Percentiles rank a stretch among this genome's conserved stretches.
These are phyloP conservation scores for Microtus montanus DNA, from an alignment of 2,113 vertebrate species.

Conservation along the genomic window DNA sequence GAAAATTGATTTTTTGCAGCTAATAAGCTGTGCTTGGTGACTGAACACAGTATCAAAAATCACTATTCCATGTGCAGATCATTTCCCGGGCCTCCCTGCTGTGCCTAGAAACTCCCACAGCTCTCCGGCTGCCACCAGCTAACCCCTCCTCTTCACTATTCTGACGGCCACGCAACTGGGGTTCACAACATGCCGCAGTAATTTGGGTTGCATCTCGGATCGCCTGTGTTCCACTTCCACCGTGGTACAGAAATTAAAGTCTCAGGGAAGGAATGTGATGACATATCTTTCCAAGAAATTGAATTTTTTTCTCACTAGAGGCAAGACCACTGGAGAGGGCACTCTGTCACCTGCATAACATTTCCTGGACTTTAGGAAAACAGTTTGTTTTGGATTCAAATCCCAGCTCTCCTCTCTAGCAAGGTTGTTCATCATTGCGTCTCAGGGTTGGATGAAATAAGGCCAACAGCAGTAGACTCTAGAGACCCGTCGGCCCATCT, in stretches of 20 bases:
- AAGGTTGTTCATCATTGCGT: conserved; percentile 28
- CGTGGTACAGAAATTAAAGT: conserved; percentile 73
- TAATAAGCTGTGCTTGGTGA: conserved; percentile 75
- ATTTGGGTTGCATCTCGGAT: conserved; percentile 70
- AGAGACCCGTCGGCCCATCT: conserved; percentile 26
- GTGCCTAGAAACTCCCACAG: conserved; percentile 58
- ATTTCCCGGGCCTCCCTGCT: conserved; percentile 68
- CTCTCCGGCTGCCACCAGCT: conserved; percentile 53
- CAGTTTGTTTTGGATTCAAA: conserved; percentile 62
- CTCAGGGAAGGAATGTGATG: conserved; percentile 68
- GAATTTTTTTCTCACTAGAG: conserved; percentile 75
- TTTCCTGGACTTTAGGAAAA: conserved; percentile 68
- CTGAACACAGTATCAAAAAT: conserved; percentile 72
- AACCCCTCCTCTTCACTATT: conserved; percentile 34
- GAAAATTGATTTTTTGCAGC: conserved; percentile 79
- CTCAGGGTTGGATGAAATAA: conserved; percentile 3
- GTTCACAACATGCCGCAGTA: conserved; percentile 62
- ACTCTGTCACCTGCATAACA: conserved; percentile 61
- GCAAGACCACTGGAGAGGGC: conserved; percentile 72
- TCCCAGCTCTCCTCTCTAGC: neutral
- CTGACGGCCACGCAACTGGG: conserved; percentile 56
- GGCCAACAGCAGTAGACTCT: neutral
- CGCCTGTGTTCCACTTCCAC: conserved; percentile 51
- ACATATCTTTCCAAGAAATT: conserved; percentile 71
- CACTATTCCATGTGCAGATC: conserved; percentile 69